These are phyloP conservation scores for Magallana nippona DNA, from an alignment of 2,888 invertebrate genomes.

Conservation along the genomic window DNA sequence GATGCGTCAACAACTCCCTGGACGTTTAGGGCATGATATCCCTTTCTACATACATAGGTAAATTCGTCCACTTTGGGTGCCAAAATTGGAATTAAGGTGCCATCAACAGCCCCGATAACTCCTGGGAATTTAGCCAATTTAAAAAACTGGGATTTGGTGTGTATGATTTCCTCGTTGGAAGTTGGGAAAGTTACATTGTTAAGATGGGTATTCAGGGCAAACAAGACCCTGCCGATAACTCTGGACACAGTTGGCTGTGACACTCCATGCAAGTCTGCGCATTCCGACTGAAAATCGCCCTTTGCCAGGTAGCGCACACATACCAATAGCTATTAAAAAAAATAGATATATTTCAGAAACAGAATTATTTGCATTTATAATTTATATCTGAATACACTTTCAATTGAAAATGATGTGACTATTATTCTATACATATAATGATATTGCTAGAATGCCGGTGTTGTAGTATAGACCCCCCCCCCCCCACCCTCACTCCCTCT, in stretches of 20 bases:
- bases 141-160: background rate
- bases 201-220: background rate
- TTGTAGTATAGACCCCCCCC: too few species aligned
- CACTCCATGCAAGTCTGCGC: background rate
- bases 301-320: background rate
- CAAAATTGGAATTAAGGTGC: background rate
- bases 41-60: background rate
- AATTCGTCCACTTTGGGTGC: background rate
- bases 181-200: background rate
- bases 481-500: too few species aligned
- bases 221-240: background rate
- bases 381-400: too few species aligned
- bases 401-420: too few species aligned
- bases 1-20: background rate
- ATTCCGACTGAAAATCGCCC: background rate
- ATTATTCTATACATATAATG: too few species aligned
- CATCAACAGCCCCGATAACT: background rate
- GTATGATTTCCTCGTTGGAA: background rate
- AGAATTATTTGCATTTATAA: too few species aligned
- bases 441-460: too few species aligned
- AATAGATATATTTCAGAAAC: too few species aligned
- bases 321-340: too few species aligned
- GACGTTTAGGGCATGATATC: constrained; percentile 1
- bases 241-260: background rate
- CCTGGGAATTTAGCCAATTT: background rate